phyloP scores from a whole-genome alignment of 2,888 invertebrate species.

The Thecocarcelia acutangulata region DNA sequence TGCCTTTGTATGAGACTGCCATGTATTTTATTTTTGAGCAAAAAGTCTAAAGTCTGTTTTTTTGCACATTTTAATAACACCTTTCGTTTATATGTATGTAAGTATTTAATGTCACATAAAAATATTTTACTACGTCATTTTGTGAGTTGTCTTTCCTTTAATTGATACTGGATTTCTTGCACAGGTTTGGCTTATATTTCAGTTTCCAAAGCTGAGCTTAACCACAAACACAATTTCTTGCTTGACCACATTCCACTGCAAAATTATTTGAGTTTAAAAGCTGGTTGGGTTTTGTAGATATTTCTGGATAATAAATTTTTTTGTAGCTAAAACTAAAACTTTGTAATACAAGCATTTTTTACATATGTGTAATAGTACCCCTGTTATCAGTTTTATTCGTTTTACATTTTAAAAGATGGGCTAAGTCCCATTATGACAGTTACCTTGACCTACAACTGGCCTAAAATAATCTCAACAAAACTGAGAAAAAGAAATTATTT shows the following conservation, averaged over 20 bases:
- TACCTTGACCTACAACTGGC: constrained; percentile 53
- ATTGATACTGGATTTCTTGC: constrained; percentile 5
- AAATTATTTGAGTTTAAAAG: constrained; percentile 19
- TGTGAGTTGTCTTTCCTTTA: background rate
- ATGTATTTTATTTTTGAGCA: no score
- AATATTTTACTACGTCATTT: constrained; percentile 32
- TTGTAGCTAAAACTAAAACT: no score
- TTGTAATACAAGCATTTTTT: no score
- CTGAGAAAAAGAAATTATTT: background rate
- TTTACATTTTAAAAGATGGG: background rate
- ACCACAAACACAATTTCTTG: constrained; percentile 34
- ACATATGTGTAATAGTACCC: no score
- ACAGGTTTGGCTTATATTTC: constrained; percentile 24
- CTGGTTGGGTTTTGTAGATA: background rate
- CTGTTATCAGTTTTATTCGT: background rate
- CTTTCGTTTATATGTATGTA: background rate
- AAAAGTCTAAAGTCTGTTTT: constrained; percentile 14
- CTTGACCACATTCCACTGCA: constrained; percentile 38
- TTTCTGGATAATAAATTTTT: background rate
- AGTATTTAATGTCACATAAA: background rate
- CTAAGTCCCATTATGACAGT: background rate
- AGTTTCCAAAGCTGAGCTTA: background rate
- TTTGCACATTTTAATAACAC: background rate
- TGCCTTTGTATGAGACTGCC: no score
- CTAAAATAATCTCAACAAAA: background rate